These are phyloP conservation scores for Lagopus leucura DNA, from an alignment of 2,113 vertebrate species.

Conservation along the genomic window DNA sequence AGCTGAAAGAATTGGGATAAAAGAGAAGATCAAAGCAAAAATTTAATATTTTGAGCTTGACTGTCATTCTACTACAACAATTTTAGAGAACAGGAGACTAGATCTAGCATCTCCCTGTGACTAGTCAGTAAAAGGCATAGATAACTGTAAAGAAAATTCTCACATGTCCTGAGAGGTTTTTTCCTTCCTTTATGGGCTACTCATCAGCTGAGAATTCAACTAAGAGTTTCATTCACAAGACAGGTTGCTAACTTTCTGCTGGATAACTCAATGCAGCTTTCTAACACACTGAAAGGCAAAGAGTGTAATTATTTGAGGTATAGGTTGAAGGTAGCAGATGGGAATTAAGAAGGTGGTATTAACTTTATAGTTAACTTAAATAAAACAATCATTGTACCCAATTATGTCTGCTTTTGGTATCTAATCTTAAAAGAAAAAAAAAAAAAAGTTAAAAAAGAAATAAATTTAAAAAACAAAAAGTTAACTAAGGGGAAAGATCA, in stretches of 20 bases:
- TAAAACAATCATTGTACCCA: neutral
- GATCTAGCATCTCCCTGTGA: rapidly evolving
- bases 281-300: neutral
- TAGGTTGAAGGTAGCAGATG: neutral
- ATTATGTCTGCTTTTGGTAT: neutral
- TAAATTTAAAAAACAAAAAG: neutral
- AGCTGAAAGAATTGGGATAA: neutral
- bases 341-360: neutral
- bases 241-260: neutral
- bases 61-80: neutral
- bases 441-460: no score
- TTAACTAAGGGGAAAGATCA: neutral
- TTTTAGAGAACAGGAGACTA: neutral
- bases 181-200: neutral
- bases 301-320: neutral
- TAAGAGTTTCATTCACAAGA: neutral
- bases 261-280: neutral
- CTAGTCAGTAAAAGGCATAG: neutral
- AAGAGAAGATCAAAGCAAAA: neutral
- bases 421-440: neutral
- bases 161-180: neutral
- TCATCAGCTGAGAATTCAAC: neutral
- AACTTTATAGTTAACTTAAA: neutral
- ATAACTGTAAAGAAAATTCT: neutral
- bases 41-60: neutral